Percentiles rank a stretch among this genome's conserved stretches.
Evolutionary conservation across 2,797 vertebrate genomes (phyloP).

Genomic region (Sebastes cheni): DNA sequence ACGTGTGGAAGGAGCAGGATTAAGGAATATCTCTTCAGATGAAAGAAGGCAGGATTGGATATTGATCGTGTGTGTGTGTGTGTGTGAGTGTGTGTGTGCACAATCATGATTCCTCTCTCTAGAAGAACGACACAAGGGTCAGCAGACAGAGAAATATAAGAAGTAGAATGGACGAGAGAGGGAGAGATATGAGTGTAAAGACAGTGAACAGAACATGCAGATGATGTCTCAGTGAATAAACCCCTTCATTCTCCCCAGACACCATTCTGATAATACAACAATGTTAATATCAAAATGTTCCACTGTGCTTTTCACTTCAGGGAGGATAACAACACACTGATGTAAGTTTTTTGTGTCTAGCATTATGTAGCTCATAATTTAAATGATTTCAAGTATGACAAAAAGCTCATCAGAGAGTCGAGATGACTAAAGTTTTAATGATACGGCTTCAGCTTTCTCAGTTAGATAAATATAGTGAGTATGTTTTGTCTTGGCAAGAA

Average conservation of each 20-base stretch:
- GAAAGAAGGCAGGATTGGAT: conserved; percentile 50
- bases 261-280: not conserved
- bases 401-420: not conserved
- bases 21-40: conserved; percentile 30
- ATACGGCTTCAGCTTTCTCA: not conserved
- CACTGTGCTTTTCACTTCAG: not conserved
- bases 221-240: conserved; percentile 3
- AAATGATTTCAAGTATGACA: not conserved
- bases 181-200: not conserved
- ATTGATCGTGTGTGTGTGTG: conserved; percentile 43
- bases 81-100: not conserved
- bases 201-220: not conserved
- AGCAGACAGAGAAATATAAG: not conserved
- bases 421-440: not conserved
- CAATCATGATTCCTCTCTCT: not conserved
- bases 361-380: not conserved
- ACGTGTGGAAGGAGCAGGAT: not conserved
- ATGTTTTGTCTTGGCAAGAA: not conserved
- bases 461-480: not conserved
- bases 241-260: not conserved
- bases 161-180: not conserved
- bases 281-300: not conserved
- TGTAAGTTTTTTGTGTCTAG: not conserved
- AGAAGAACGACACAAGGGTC: not conserved
- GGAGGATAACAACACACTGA: not conserved